Evolutionary conservation across 2,113 vertebrate species (phyloP), one percentile per base, ranked within the genome.

Genomic region (Myotis yumanensis): DNA sequence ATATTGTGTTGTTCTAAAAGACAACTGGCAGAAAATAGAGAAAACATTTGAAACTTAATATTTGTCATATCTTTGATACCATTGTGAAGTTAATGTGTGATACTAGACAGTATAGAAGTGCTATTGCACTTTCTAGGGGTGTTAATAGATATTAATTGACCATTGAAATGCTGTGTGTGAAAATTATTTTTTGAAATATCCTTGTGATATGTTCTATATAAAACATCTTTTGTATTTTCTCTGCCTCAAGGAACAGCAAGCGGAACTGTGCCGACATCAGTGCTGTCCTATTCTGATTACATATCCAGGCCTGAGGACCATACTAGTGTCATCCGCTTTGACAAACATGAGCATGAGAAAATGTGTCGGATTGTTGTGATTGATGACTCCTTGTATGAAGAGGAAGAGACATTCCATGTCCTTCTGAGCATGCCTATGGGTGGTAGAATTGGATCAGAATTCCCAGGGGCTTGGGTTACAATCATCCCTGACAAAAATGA

Each of bases 241-340:
- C 32, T 2, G 79, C 40, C 32, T 89, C 69, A 96, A 99, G 99
- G 98, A 72, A 99, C 99, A 2, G 99, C 99, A 46, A 97, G 98
- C 12, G 99, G 99, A 66, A 99, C 99, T 0, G 97, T 98, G 76
- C 99, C 99, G 37, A 98, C 98, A 37, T 98, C 98, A 0, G 99
- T 99, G 10, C 98, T 99, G 72, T 99, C 99, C 28, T 99, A 99
- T 95, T 99, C 99, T 0, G 99, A 99, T 98, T 99, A 99, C 98
- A 99, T 99, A 97, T 99, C 99, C 48, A 98, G 99, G 32, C 98
- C 99, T 0, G 99, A 99, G 98, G 99, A 99, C 93, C 99, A 99
- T 95, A 97, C 93, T 98, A 99, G 99, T 23, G 3, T 99, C n/a
- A 88, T 99, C 10, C 99, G 97, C 83, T 99, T 99, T 85, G 98